Percentiles rank a stretch among this genome's conserved stretches.
Evolutionary conservation across 2,888 invertebrate genomes (phyloP).

Genomic region (Criorhina ranunculi): DNA sequence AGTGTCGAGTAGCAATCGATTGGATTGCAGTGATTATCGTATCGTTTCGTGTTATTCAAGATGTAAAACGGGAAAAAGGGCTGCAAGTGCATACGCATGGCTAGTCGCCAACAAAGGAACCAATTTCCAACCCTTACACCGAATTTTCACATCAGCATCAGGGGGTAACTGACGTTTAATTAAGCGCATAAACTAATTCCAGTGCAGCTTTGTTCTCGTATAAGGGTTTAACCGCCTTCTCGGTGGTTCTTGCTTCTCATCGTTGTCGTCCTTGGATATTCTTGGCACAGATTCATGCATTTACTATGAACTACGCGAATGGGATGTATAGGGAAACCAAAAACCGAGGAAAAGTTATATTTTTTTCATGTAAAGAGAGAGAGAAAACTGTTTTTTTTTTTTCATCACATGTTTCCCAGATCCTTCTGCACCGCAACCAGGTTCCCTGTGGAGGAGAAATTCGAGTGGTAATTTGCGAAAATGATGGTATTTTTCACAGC

Average conservation of each 20-base stretch:
- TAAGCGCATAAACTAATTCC: conserved; percentile 38
- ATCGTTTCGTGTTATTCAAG: too few relatives aligned
- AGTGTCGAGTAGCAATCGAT: conserved; percentile 49
- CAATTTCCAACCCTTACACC: background rate
- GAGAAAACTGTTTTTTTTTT: background rate
- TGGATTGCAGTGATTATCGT: conserved; percentile 58
- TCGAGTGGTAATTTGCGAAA: conserved; percentile 58
- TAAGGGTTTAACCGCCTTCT: background rate
- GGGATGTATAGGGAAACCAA: background rate
- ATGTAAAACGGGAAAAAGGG: background rate
- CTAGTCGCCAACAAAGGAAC: conserved; percentile 32
- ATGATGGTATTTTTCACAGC: conserved; percentile 65
- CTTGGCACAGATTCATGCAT: conserved; percentile 50
- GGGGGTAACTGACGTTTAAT: conserved; percentile 17
- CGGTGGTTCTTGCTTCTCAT: background rate
- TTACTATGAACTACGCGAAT: conserved; percentile 3
- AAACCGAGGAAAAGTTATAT: background rate
- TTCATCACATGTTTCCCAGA: conserved; percentile 19
- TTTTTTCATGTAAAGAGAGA: conserved; percentile 8
- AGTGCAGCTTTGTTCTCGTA: conserved; percentile 9
- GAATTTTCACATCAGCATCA: conserved; percentile 1
- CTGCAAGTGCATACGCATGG: conserved; percentile 38
- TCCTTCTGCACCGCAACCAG: background rate
- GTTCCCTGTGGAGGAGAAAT: conserved; percentile 24
- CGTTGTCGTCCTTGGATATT: conserved; percentile 6